Conservation (phyloP, 2,797 vertebrate species). For the Menidia menidia region DNA sequence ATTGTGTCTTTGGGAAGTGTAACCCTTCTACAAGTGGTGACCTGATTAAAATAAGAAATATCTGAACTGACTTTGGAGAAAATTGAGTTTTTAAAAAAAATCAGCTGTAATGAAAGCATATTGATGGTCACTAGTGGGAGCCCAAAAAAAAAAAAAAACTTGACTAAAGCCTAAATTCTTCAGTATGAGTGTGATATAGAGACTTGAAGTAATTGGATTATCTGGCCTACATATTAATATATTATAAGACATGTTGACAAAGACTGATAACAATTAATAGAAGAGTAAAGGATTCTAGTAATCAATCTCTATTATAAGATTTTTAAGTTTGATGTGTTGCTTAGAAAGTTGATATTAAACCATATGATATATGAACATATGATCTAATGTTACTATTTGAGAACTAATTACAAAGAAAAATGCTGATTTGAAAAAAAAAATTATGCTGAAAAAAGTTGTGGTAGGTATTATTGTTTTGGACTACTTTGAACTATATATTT, state of each 20-base stretch:
- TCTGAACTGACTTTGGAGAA: conserved; percentile 1
- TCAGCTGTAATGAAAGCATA: not conserved
- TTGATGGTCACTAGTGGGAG: not conserved
- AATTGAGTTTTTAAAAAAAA: not conserved
- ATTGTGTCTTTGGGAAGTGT: conserved; percentile 19
- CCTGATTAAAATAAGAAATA: conserved; percentile 8
- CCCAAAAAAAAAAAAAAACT: not conserved
- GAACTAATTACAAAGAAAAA: conserved; percentile 16
- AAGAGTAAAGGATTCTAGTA: not conserved
- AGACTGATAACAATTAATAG: not conserved
- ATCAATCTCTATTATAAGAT: not conserved
- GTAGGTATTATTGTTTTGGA: conserved; percentile 6
- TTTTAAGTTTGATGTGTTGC: not conserved
- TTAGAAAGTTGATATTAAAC: not conserved
- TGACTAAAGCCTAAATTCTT: conserved; percentile 5
- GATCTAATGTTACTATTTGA: not conserved
- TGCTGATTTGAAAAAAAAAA: not conserved
- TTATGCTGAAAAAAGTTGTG: not conserved
- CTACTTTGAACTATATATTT: not conserved
- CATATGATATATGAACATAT: too few species aligned
- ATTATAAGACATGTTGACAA: conserved; percentile 8
- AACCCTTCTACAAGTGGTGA: conserved; percentile 20
- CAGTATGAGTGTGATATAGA: not conserved
- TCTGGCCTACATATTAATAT: not conserved
- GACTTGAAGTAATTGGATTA: not conserved